Percentiles rank a stretch among this genome's conserved stretches.
Conservation (phyloP, 2,113 vertebrate species). For the Pseudorectes ferrugineus region DNA sequence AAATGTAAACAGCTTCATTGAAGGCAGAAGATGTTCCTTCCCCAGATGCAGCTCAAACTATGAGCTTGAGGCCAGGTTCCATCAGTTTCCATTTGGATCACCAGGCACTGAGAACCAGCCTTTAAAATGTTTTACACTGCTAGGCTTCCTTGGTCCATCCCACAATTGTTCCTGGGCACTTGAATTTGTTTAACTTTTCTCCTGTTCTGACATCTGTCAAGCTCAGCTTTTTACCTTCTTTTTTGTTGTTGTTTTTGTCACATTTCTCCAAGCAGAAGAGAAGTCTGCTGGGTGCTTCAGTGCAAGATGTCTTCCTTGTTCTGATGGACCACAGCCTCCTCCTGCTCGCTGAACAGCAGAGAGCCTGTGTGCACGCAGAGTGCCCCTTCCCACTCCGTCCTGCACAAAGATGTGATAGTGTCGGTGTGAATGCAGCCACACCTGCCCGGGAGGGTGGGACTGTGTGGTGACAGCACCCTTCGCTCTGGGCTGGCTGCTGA, state of each 20-base stretch:
- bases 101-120: not conserved
- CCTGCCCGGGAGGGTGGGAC: not conserved
- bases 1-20: not conserved
- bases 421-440: not conserved
- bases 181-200: not conserved
- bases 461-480: not conserved
- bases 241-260: not conserved
- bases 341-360: not conserved
- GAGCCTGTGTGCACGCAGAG: fast-evolving
- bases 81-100: not conserved
- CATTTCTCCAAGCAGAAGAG: not conserved
- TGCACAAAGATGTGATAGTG: fast-evolving
- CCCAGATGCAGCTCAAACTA: not conserved
- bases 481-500: not conserved
- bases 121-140: not conserved
- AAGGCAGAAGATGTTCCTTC: not conserved
- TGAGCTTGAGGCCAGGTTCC: not conserved
- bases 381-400: not conserved
- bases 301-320: not conserved
- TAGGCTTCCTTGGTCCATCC: not conserved
- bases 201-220: not conserved
- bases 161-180: not conserved
- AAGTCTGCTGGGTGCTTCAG: not conserved
- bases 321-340: not conserved
- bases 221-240: not conserved